Conservation (phyloP, 2,797 vertebrate genomes). For the Takifugu rubripes region DNA sequence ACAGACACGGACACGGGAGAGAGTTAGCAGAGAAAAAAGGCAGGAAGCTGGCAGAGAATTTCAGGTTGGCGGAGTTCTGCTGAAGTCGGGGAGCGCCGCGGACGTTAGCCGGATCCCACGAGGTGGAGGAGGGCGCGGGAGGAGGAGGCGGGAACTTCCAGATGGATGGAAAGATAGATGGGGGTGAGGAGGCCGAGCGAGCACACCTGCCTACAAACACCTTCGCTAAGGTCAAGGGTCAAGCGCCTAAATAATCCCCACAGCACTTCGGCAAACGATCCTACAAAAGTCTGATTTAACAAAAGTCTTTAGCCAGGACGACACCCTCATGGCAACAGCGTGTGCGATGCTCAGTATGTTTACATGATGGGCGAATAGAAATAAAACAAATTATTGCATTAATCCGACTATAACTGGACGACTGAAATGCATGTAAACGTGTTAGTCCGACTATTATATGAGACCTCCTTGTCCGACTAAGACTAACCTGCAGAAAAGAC, state of each 20-base stretch:
- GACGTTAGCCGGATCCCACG: conserved; percentile 18
- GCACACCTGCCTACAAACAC: not conserved
- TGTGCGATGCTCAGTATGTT: too few species aligned
- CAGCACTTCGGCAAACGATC: not conserved
- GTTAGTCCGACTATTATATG: too few species aligned
- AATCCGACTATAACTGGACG: too few species aligned
- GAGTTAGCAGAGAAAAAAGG: conserved; percentile 22
- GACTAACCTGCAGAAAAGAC: too few species aligned
- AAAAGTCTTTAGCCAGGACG: too few species aligned
- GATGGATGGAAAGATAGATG: not conserved
- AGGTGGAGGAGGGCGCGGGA: not conserved
- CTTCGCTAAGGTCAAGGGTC: conserved; percentile 8
- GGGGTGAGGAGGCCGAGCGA: not conserved
- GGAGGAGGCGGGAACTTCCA: not conserved
- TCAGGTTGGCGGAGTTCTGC: conserved; percentile 7
- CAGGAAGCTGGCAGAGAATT: conserved; percentile 2
- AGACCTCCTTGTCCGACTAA: too few species aligned
- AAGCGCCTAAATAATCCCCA: not conserved
- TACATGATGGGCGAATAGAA: too few species aligned
- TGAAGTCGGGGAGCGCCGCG: conserved; percentile 21
- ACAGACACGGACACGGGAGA: conserved; percentile 17
- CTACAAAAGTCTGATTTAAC: too few species aligned
- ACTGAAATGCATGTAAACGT: too few species aligned
- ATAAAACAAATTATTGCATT: too few species aligned
- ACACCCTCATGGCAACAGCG: too few species aligned